Conservation (phyloP, 64 coral and sea anemone genomes). For the Acropora tenuis region DNA sequence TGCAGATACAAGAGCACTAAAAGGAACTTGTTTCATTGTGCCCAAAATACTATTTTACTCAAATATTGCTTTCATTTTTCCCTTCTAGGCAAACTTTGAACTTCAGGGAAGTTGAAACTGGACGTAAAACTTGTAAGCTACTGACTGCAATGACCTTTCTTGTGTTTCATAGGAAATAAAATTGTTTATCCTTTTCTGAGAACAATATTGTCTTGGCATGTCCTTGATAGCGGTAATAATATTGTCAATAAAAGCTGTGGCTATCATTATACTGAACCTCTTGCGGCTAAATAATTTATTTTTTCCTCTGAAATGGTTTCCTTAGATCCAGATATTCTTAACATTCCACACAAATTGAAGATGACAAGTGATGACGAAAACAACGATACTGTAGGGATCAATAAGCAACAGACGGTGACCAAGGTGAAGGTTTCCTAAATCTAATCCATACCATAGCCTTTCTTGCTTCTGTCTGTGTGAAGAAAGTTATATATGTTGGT, state of each 20-base stretch:
- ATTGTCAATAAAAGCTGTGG: too few relatives aligned
- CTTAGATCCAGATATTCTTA: neutral
- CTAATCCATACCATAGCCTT: neutral
- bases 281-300: too few relatives aligned
- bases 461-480: too few relatives aligned
- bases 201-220: too few relatives aligned
- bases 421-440: neutral
- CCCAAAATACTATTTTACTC: too few relatives aligned
- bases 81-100: neutral
- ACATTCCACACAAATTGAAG: neutral
- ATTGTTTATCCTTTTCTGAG: too few relatives aligned
- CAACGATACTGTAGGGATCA: neutral
- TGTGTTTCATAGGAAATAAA: too few relatives aligned
- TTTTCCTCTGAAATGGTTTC: neutral
- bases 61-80: neutral
- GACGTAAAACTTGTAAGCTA: neutral
- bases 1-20: too few relatives aligned
- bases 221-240: too few relatives aligned
- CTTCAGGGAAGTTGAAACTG: neutral
- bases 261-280: neutral
- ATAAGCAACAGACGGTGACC: neutral
- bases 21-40: too few relatives aligned
- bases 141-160: neutral
- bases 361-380: constrained; percentile 7
- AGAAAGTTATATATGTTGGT: too few relatives aligned